Percentiles rank a stretch among this genome's conserved stretches.
Conservation (phyloP, 2,888 invertebrate genomes). For the Synergus japonicus region DNA sequence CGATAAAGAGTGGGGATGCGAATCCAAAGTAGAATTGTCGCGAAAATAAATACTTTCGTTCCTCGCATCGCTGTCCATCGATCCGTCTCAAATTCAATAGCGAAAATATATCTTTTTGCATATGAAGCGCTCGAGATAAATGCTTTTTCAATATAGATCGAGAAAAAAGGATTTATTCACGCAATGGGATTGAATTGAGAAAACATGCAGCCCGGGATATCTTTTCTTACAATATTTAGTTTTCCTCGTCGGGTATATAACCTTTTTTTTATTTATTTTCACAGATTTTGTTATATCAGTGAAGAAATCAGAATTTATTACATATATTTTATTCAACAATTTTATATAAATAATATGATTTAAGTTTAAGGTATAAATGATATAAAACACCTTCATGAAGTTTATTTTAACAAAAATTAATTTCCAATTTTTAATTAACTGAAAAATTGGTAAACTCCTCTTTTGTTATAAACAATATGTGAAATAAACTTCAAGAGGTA, state of each 20-base stretch:
- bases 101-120: constrained; percentile 30
- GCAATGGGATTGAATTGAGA: constrained; percentile 14
- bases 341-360: too few relatives aligned
- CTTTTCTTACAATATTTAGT: constrained; percentile 6
- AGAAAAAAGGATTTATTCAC: constrained; percentile 33
- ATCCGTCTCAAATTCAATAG: constrained; percentile 36
- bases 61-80: constrained; percentile 32
- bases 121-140: constrained; percentile 11
- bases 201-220: not conserved
- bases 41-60: constrained; percentile 29
- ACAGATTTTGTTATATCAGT: not conserved
- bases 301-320: not conserved
- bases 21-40: constrained; percentile 34
- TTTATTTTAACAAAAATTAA: too few relatives aligned
- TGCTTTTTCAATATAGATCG: constrained; percentile 24
- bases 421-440: too few relatives aligned
- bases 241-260: not conserved
- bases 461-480: too few relatives aligned
- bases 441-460: too few relatives aligned
- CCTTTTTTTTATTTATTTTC: not conserved
- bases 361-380: too few relatives aligned
- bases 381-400: too few relatives aligned
- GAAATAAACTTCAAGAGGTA: too few relatives aligned
- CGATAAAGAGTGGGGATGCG: constrained; percentile 5
- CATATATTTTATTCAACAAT: too few relatives aligned